phyloP scores from a whole-genome alignment of 2,113 vertebrate species.

The Leucopsar rothschildi region DNA sequence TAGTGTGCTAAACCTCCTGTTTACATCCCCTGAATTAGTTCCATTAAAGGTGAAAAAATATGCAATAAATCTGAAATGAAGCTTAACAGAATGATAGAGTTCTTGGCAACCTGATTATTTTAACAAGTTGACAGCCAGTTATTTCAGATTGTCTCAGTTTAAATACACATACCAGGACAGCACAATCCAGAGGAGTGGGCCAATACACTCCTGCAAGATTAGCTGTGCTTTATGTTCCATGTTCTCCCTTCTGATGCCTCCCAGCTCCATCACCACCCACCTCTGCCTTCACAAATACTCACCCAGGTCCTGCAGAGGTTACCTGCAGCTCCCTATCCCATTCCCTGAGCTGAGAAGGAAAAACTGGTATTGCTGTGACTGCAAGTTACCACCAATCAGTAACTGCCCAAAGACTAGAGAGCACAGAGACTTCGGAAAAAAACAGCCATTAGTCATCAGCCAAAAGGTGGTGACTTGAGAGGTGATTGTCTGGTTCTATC shows the following conservation, averaged over 20 bases:
- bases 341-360: background rate
- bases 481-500: background rate
- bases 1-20: background rate
- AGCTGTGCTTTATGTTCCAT: background rate
- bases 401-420: background rate
- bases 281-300: background rate
- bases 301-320: background rate
- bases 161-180: background rate
- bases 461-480: background rate
- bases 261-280: background rate
- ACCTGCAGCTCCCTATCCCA: fast-evolving
- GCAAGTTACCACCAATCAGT: background rate
- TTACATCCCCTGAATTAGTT: background rate
- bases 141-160: background rate
- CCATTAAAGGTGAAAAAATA: background rate
- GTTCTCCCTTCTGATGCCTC: background rate
- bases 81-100: background rate
- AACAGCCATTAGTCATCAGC: background rate
- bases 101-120: background rate
- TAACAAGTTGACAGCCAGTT: background rate
- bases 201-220: background rate
- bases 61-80: background rate
- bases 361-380: background rate
- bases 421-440: background rate
- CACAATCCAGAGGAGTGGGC: background rate